Evolutionary conservation across 2,113 vertebrate species (phyloP).

Genomic region (Chroicocephalus ridibundus): DNA sequence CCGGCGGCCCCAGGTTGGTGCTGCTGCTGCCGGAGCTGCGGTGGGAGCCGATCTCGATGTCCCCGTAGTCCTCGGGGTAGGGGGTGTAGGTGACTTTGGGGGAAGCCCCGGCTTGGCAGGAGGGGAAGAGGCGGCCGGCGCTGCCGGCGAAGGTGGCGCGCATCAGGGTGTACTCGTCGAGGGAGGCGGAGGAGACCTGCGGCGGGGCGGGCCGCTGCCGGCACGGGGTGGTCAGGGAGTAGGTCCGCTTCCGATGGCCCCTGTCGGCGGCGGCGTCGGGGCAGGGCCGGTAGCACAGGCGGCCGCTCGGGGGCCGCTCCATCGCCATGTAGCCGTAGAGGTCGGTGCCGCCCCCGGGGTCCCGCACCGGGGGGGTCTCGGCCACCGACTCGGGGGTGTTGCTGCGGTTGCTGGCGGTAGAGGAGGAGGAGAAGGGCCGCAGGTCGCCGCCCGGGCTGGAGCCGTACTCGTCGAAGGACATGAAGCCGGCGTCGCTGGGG

Average conservation of each 20-base stretch:
- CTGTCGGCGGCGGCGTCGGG: slow-evolving; percentile 74
- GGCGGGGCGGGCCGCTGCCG: slow-evolving; percentile 82
- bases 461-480: slow-evolving; percentile 92
- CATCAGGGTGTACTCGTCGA: slow-evolving; percentile 95
- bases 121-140: slow-evolving; percentile 79
- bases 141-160: slow-evolving; percentile 84
- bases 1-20: slow-evolving; percentile 62
- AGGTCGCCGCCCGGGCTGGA: slow-evolving; percentile 87
- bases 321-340: slow-evolving; percentile 90
- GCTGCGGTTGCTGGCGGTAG: slow-evolving; percentile 78
- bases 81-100: slow-evolving; percentile 81
- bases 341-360: slow-evolving; percentile 70
- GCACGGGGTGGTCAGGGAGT: slow-evolving; percentile 89
- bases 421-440: slow-evolving; percentile 72
- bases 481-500: slow-evolving; percentile 90
- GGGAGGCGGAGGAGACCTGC: slow-evolving; percentile 89
- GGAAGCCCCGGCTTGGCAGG: slow-evolving; percentile 72
- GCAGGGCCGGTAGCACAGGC: slow-evolving; percentile 54
- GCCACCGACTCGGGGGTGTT: slow-evolving; percentile 90
- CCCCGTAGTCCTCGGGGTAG: slow-evolving; percentile 89
- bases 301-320: slow-evolving; percentile 80
- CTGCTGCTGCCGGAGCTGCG: slow-evolving; percentile 74
- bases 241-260: slow-evolving; percentile 88
- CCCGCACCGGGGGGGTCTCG: slow-evolving; percentile 84
- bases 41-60: slow-evolving; percentile 84